Evolutionary conservation across 2,888 invertebrate genomes (phyloP).

Genomic region (Carcina quercana): DNA sequence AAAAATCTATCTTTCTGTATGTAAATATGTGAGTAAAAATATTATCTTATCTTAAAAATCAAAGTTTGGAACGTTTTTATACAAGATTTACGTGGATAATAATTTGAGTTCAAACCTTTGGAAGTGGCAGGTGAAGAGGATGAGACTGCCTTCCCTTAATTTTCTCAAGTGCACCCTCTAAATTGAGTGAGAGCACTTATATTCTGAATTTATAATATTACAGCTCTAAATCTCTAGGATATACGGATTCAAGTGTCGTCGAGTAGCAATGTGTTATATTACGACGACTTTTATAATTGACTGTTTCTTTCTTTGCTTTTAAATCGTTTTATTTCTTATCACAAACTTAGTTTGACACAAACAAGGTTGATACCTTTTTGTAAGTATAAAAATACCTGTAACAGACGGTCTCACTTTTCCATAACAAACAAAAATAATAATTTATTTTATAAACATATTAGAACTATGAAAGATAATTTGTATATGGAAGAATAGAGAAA

Average conservation of each 20-base stretch:
- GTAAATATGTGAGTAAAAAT: no score
- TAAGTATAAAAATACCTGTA: no score
- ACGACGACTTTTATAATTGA: slow-evolving; percentile 26
- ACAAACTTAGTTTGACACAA: no score
- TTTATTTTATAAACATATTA: no score
- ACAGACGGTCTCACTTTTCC: no score
- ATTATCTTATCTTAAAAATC: neutral
- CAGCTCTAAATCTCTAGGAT: slow-evolving; percentile 52
- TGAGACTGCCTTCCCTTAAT: slow-evolving; percentile 63
- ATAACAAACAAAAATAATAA: no score
- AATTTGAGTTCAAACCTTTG: slow-evolving; percentile 58
- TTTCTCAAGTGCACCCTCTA: slow-evolving; percentile 61
- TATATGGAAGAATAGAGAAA: no score
- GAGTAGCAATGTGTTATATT: slow-evolving; percentile 36
- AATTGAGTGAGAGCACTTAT: slow-evolving; percentile 62
- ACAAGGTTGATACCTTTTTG: no score
- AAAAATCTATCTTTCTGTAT: no score
- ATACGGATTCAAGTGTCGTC: slow-evolving; percentile 30
- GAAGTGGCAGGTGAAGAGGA: slow-evolving; percentile 56
- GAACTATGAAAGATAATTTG: no score
- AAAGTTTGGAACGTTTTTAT: slow-evolving; percentile 26
- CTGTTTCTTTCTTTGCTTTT: slow-evolving; percentile 18
- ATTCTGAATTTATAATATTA: slow-evolving; percentile 69
- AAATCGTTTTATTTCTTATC: no score
- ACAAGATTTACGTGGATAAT: slow-evolving; percentile 48